phyloP scores from a whole-genome alignment of 2,113 vertebrate species.

The Eupsittula cactorum region DNA sequence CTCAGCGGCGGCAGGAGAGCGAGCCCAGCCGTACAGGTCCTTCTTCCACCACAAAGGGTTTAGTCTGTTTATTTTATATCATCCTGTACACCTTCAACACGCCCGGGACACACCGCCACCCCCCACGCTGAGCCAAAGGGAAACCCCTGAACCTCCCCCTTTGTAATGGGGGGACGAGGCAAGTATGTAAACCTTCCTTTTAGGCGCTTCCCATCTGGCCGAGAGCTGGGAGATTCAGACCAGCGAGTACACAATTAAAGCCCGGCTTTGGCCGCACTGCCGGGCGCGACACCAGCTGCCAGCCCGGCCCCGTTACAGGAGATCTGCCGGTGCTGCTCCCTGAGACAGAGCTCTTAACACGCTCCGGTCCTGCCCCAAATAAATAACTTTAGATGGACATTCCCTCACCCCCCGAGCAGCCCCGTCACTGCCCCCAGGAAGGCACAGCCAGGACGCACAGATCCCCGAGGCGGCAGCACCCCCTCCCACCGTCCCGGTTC shows the following conservation, averaged over 20 bases:
- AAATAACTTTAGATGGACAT: neutral
- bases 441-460: neutral
- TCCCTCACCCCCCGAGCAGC: too few relatives aligned
- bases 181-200: neutral
- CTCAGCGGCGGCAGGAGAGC: neutral
- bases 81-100: neutral
- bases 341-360: neutral
- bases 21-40: neutral
- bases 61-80: neutral
- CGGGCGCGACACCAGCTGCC: neutral
- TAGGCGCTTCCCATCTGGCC: neutral
- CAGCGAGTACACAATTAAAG: neutral
- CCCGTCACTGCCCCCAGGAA: neutral
- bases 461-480: neutral
- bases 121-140: neutral
- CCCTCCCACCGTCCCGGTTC: too few relatives aligned
- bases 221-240: neutral
- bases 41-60: neutral
- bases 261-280: neutral
- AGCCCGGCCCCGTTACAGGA: neutral
- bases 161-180: neutral
- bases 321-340: neutral
- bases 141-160: neutral
- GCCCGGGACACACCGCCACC: neutral
- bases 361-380: neutral